Conservation (phyloP, 92 coral and sea anemone genomes). For the Virgularia gustaviana region DNA sequence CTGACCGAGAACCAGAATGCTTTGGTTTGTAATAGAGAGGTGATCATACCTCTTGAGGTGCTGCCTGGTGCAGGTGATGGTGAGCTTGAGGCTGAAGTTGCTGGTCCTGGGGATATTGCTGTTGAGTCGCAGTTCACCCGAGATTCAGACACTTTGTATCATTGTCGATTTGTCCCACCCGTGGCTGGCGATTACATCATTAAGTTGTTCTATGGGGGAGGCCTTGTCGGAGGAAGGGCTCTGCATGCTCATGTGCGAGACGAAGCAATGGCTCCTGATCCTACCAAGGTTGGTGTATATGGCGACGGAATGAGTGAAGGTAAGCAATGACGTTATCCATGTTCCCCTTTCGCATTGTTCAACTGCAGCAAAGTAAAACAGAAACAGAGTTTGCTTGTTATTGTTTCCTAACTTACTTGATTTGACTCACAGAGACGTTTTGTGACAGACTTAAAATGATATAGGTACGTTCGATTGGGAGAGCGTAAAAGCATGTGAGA, state of each 20-base stretch:
- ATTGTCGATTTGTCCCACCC: constrained; percentile 76
- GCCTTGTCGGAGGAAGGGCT: constrained; percentile 73
- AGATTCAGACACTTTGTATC: constrained; percentile 72
- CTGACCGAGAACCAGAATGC: constrained; percentile 52
- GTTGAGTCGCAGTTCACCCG: constrained; percentile 71
- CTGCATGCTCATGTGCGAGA: constrained; percentile 50
- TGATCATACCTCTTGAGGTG: constrained; percentile 81
- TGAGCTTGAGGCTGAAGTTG: constrained; percentile 64
- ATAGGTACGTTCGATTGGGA: too few species aligned
- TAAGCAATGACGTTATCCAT: too few species aligned
- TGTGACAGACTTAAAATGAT: too few species aligned
- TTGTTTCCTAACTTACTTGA: too few species aligned
- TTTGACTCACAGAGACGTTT: too few species aligned
- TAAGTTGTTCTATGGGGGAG: constrained; percentile 65
- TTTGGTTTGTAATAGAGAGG: constrained; percentile 65
- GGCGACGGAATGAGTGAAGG: constrained; percentile 82
- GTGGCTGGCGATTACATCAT: constrained; percentile 65
- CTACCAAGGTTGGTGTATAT: constrained; percentile 62
- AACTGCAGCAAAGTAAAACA: too few species aligned
- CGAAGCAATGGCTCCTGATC: constrained; percentile 45
- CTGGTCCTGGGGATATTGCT: constrained; percentile 68
- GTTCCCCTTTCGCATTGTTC: too few species aligned
- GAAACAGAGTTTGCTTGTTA: too few species aligned
- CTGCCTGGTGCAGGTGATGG: constrained; percentile 96
- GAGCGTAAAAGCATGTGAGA: too few species aligned